Percentiles rank a stretch among this genome's conserved stretches.
These are phyloP conservation scores for Eleutherodactylus coqui DNA, from an alignment of 2,797 vertebrate species.

Conservation along the genomic window DNA sequence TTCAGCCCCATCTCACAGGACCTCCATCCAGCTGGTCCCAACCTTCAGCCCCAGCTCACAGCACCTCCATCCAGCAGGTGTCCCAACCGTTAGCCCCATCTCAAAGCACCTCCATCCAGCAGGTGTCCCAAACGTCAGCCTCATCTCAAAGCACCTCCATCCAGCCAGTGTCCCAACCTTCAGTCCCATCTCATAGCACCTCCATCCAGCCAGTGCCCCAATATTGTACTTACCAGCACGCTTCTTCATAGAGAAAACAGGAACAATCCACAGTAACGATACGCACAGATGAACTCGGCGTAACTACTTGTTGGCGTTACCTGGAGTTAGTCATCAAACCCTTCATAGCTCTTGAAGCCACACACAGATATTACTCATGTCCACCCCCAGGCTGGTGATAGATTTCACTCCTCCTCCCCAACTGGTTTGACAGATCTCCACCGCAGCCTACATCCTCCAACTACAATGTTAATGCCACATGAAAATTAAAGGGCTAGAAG, in stretches of 20 bases:
- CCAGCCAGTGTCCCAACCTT: too few species aligned
- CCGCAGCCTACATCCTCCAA: background rate
- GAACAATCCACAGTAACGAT: background rate
- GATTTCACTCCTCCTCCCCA: slow-evolving; percentile 9
- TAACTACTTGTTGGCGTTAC: background rate
- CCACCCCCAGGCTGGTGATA: slow-evolving; percentile 25
- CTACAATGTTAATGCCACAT: background rate
- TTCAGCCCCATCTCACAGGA: too few species aligned
- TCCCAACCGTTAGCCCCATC: too few species aligned
- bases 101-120: too few species aligned
- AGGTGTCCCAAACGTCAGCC: too few species aligned
- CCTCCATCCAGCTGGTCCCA: background rate
- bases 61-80: too few species aligned
- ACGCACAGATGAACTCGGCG: background rate
- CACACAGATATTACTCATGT: slow-evolving; percentile 17
- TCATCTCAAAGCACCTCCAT: too few species aligned
- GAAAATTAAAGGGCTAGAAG: background rate
- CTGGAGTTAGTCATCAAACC: slow-evolving; percentile 1
- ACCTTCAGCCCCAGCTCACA: background rate
- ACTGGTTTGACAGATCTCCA: background rate
- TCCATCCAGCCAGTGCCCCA: too few species aligned
- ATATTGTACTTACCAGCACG: background rate
- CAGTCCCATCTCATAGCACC: too few species aligned
- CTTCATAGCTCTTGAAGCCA: background rate
- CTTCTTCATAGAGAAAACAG: background rate